Base-by-base conservation (phyloP, 2,113 vertebrate species). In the Phalacrocorax brasilianus region DNA sequence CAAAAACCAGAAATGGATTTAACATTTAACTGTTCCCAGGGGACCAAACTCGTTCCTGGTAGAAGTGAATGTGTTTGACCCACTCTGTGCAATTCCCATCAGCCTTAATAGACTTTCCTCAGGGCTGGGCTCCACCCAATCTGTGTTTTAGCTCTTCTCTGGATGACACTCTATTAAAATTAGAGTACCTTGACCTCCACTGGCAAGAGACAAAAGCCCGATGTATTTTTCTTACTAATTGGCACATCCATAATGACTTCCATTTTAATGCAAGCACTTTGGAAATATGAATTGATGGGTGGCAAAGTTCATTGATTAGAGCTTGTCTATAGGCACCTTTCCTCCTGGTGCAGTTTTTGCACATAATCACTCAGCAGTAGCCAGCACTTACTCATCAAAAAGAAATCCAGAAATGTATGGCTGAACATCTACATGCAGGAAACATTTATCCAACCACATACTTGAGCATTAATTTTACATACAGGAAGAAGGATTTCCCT, bases 1-100 rank as follows among this genome's bases (percentile, higher is more conserved):
- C 76, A 92, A 96, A 97, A 95, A 85, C 35, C 89, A 96, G 82
- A 96, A 95, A 86, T 88, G 92, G 91, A 97, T 96, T 97, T 95
- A 96, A 81, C 85, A 82, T 63, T 85, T 86, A 95, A 9, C 76
- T 73, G 63, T 91, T 86, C 76, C 44, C 20, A 24, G 50, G 65
- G 58, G 72, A 68, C n/a, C 59, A 82, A 56, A 45, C 20, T 81
- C 23, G 2, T 73, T 87, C 63, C 80, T 79, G 84, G 84, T 87
- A 87, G 62, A 95, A 92, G 50, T 42, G 47, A 96, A 89, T 82
- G 81, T 72, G 35, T 92, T 92, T 93, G 89, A 93, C 85, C 81
- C 70, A 94, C 32, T 88, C 93, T 93, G 84, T 30, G 71, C 84
- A 76, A 55, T 89, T 94, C 81, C 80, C 67, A 91, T 91, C 91